Percentiles rank a stretch among this genome's conserved stretches.
Conservation (phyloP, 2,113 vertebrate genomes). For the Sylvilagus bachmani region DNA sequence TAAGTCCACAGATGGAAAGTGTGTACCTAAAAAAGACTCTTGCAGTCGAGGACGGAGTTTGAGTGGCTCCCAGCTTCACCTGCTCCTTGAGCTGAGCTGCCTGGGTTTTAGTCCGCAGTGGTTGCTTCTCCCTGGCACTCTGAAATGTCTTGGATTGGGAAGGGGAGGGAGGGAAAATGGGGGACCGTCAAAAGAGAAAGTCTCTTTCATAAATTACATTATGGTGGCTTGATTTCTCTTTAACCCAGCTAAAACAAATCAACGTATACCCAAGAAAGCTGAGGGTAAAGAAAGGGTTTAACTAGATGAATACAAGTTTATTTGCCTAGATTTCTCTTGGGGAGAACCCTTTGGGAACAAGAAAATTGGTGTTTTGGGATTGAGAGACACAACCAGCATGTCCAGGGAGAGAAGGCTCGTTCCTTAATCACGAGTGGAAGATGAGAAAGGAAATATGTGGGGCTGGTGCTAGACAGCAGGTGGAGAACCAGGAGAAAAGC, state of each 20-base stretch:
- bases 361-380: background rate
- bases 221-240: background rate
- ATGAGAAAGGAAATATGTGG: background rate
- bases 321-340: slow-evolving; percentile 8
- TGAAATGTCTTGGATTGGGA: background rate
- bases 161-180: background rate
- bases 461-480: no score
- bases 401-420: background rate
- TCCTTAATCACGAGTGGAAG: background rate
- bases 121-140: background rate
- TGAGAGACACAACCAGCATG: background rate
- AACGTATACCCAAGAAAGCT: background rate
- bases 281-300: background rate
- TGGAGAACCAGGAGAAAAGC: background rate
- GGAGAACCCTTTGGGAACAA: background rate
- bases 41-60: background rate
- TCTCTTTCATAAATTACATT: background rate
- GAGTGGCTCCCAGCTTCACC: background rate
- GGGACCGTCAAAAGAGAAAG: background rate
- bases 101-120: background rate
- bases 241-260: background rate
- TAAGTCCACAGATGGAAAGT: background rate
- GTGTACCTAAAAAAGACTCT: slow-evolving; percentile 29
- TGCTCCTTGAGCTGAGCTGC: background rate
- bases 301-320: background rate